These are phyloP conservation scores for Pristiophorus japonicus DNA, from an alignment of 2,113 vertebrate species.

Conservation along the genomic window DNA sequence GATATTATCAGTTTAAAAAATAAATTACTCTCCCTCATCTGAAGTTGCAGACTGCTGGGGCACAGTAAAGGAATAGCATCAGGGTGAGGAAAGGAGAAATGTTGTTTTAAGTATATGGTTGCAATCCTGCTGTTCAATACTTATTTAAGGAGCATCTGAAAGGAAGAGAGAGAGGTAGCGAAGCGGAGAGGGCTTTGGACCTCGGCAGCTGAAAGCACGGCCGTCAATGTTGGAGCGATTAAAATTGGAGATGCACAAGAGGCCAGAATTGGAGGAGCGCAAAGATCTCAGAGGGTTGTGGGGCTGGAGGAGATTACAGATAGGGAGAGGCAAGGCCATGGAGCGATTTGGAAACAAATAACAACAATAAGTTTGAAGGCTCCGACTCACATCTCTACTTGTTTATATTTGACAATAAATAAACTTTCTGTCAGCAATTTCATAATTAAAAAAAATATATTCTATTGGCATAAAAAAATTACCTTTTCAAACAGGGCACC, in stretches of 20 bases:
- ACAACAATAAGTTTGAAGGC: not conserved
- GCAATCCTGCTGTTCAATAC: not conserved
- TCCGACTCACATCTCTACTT: not conserved
- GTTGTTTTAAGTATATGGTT: not conserved
- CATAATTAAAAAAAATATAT: not conserved
- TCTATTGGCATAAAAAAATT: not conserved
- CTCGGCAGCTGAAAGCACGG: no score
- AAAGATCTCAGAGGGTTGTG: not conserved
- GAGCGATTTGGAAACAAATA: not conserved
- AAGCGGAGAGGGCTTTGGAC: no score
- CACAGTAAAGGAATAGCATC: not conserved
- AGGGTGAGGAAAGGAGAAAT: not conserved
- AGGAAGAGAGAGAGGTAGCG: no score
- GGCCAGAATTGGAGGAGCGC: no score
- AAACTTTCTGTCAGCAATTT: not conserved
- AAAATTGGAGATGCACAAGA: no score
- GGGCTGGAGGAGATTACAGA: no score
- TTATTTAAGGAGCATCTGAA: no score
- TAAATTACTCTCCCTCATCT: not conserved
- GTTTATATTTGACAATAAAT: not conserved
- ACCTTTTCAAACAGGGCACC: not conserved
- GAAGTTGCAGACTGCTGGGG: not conserved
- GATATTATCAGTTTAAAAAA: not conserved
- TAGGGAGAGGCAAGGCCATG: no score
- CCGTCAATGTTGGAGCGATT: no score